Evolutionary conservation across 2,888 invertebrate genomes (phyloP).

Genomic region (Andrena haemorrhoa): DNA sequence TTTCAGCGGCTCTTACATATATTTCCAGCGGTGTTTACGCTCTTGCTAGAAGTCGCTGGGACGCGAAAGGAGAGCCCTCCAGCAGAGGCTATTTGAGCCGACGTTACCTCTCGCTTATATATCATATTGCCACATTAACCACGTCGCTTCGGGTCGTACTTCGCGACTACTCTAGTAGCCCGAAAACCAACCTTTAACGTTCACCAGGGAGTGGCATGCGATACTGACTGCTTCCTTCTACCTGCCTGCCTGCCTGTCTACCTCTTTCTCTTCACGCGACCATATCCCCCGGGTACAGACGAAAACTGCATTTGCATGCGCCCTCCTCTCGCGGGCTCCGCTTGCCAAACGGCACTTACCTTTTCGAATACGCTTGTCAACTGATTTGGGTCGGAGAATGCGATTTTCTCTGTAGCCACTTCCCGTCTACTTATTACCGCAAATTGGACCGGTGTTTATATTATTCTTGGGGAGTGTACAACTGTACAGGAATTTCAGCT

Average conservation of each 20-base stretch:
- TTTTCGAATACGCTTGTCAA: conserved; percentile 9
- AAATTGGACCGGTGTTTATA: not conserved
- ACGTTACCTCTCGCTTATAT: conserved; percentile 71
- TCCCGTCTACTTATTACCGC: not conserved
- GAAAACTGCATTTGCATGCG: conserved; percentile 55
- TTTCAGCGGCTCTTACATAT: conserved; percentile 67
- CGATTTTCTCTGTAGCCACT: not conserved
- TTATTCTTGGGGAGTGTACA: not conserved
- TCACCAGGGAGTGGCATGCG: conserved; percentile 50
- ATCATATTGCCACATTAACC: conserved; percentile 81
- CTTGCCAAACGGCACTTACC: not conserved
- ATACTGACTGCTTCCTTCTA: conserved; percentile 41
- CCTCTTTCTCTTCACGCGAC: conserved; percentile 23
- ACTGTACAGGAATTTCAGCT: not conserved
- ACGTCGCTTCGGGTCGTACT: conserved; percentile 73
- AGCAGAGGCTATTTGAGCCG: conserved; percentile 70
- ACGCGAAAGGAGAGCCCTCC: conserved; percentile 49
- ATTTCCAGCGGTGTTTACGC: conserved; percentile 57
- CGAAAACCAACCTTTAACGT: conserved; percentile 63
- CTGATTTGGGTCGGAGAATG: not conserved
- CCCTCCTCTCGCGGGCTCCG: not conserved
- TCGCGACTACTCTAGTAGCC: conserved; percentile 69
- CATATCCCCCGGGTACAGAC: conserved; percentile 30
- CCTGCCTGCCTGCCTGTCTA: not conserved
- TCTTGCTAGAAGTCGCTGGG: conserved; percentile 36